Evolutionary conservation across 2,888 invertebrate genomes (phyloP), one percentile per base, ranked within the genome.

Genomic region (Tetragonula carbonaria): DNA sequence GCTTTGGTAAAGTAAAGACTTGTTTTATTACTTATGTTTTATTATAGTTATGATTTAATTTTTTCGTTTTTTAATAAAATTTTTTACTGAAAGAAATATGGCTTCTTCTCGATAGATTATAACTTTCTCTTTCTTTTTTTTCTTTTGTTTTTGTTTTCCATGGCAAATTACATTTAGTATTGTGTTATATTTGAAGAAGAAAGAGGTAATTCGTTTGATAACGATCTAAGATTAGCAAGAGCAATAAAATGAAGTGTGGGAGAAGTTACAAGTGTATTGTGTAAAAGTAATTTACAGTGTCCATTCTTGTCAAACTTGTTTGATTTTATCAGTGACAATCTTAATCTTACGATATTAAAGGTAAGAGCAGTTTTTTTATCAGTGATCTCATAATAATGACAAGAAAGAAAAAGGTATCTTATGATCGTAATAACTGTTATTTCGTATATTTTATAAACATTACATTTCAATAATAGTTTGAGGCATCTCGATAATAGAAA

Each of bases 281-380:
- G 3, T 13, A 38, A 6, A 14, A 23, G 23, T n/a, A 59, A 74
- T 73, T 55, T 28, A 2, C 50, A 14, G 11, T 51, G 8, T 33
- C n/a, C 2, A 65, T 28, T 57, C 23, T 63, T 55, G 71, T 75
- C 53, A 28, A 62, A 55, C 3, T 66, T 67, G 38, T 55, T 28
- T 23, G 50, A 81, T 75, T 75, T 75, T 81, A 72, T 81, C 82
- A 4, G 0, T 21, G 50, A 33, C 18, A 65, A 28, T 33, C 21
- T 59, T 59, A 23, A 75, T 62, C 23, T 5, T 16, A 13, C 6
- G 2, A 13, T 74, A 66, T 74, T 66, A 71, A 33, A 53, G n/a
- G 70, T 65, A 59, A 65, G 53, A 67, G 18, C 14, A 18, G n/a
- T 38, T 38, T 45, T 33, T 45, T 59, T 70, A 62, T 75, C 66